Evolutionary conservation across 2,888 invertebrate species (phyloP).

Genomic region (Ferrisia virgata): DNA sequence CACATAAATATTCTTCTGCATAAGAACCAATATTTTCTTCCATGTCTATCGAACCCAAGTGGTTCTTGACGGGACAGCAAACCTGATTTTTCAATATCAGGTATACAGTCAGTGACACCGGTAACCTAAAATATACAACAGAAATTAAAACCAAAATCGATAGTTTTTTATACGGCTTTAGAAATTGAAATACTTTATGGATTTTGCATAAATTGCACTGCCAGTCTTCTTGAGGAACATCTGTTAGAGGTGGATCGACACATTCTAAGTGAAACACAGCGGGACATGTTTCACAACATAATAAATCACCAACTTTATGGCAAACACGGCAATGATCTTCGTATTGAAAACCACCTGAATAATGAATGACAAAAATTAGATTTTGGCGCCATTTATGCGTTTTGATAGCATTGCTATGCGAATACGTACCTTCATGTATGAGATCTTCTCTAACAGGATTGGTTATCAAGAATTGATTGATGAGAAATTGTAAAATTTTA

Average conservation of each 20-base stretch:
- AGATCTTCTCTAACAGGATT: conserved; percentile 91
- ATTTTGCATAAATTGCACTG: conserved; percentile 90
- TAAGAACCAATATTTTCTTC: conserved; percentile 96
- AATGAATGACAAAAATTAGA: not conserved
- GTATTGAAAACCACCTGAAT: conserved; percentile 74
- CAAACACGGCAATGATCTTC: conserved; percentile 91
- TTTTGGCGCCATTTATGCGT: not conserved
- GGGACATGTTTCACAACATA: conserved; percentile 97
- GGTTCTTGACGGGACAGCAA: conserved; percentile 88
- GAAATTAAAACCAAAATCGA: not conserved
- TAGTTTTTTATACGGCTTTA: not conserved
- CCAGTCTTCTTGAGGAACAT: conserved; percentile 97
- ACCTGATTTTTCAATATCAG: conserved; percentile 87
- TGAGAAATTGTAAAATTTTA: conserved; percentile 81
- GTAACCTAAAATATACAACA: conserved; percentile 57
- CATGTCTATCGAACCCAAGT: conserved; percentile 92
- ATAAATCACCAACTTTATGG: conserved; percentile 85
- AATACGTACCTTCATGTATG: conserved; percentile 75
- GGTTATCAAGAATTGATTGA: conserved; percentile 90
- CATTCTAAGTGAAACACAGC: conserved; percentile 97
- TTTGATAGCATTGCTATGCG: not conserved
- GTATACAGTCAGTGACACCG: conserved; percentile 90
- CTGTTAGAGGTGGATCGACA: conserved; percentile 87
- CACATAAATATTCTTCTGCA: conserved; percentile 89
- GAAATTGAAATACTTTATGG: conserved; percentile 64